A percentile compares a stretch with the other conserved stretches of the same genome.
phyloP scores from a whole-genome alignment of 2,113 vertebrate genomes.

The Vicugna pacos region DNA sequence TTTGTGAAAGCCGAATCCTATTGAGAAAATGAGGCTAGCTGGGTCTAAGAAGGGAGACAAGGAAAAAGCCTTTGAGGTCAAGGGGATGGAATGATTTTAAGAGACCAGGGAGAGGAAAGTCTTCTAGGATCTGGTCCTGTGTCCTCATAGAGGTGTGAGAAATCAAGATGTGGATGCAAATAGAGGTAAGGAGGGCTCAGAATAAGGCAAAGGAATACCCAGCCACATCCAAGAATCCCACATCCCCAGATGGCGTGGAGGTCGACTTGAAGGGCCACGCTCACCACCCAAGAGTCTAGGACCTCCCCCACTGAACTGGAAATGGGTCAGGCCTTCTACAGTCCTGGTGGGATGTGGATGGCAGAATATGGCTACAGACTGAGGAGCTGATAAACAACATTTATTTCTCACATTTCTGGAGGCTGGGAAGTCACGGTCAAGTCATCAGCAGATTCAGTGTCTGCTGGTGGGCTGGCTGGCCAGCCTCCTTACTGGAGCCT shows the following conservation, averaged over 20 bases:
- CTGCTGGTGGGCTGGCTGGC: background rate
- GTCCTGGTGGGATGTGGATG: background rate
- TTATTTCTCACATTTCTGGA: background rate
- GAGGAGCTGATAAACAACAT: background rate
- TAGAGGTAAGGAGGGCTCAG: background rate
- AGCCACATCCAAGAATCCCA: fast-evolving
- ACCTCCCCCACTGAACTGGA: background rate
- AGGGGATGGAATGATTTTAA: background rate
- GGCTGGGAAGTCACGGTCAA: background rate
- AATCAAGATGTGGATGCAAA: background rate
- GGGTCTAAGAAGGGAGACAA: background rate
- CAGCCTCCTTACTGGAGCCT: background rate
- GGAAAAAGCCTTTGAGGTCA: background rate
- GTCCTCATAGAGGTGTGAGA: background rate
- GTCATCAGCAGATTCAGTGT: no score
- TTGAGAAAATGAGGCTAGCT: background rate
- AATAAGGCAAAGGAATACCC: background rate
- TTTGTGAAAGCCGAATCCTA: background rate
- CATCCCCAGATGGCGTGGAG: fast-evolving
- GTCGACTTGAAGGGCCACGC: fast-evolving
- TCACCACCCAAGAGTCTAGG: background rate
- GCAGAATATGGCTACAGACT: background rate
- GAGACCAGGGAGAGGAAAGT: background rate
- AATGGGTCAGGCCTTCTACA: fast-evolving
- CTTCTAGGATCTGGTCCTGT: background rate